Evolutionary conservation across 2,888 invertebrate species (phyloP).

Genomic region (Melolontha melolontha): DNA sequence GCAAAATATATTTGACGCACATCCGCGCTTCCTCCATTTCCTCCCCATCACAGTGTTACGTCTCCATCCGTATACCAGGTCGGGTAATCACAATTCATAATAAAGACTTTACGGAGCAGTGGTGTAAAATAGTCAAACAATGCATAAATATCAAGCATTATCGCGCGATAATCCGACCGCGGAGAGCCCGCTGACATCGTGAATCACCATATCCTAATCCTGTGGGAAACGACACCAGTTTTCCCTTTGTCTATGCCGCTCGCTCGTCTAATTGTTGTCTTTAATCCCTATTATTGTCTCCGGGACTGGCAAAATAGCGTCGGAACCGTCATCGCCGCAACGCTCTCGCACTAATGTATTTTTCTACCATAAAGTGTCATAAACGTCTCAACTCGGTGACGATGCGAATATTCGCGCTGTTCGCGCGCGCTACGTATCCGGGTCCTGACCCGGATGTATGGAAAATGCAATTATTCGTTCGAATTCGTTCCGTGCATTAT

Average conservation of each 20-base stretch:
- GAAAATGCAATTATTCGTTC: conserved; percentile 13
- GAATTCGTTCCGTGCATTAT: conserved; percentile 1
- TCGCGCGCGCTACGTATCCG: not conserved
- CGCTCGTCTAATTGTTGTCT: conserved; percentile 62
- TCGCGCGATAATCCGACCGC: conserved; percentile 42
- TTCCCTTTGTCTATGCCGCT: conserved; percentile 54
- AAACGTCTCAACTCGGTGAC: conserved; percentile 48
- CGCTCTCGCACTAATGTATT: conserved; percentile 53
- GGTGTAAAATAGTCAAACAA: conserved; percentile 44
- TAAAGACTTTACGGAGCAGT: conserved; percentile 24
- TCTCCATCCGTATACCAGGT: too few relatives aligned
- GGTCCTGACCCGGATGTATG: not conserved
- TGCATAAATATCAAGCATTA: conserved; percentile 44
- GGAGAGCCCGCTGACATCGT: conserved; percentile 53
- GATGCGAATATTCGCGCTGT: not conserved
- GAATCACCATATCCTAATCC: conserved; percentile 65
- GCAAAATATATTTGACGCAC: too few relatives aligned
- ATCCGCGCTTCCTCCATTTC: too few relatives aligned
- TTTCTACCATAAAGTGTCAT: conserved; percentile 56
- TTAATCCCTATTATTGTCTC: conserved; percentile 66
- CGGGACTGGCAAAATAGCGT: conserved; percentile 60
- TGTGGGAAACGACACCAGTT: conserved; percentile 63
- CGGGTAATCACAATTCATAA: conserved; percentile 30
- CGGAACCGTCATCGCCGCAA: conserved; percentile 58
- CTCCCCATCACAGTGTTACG: too few relatives aligned